Percentiles rank a stretch among this genome's conserved stretches.
Evolutionary conservation across 2,113 vertebrate genomes (phyloP).

Genomic region (Geococcyx californianus): DNA sequence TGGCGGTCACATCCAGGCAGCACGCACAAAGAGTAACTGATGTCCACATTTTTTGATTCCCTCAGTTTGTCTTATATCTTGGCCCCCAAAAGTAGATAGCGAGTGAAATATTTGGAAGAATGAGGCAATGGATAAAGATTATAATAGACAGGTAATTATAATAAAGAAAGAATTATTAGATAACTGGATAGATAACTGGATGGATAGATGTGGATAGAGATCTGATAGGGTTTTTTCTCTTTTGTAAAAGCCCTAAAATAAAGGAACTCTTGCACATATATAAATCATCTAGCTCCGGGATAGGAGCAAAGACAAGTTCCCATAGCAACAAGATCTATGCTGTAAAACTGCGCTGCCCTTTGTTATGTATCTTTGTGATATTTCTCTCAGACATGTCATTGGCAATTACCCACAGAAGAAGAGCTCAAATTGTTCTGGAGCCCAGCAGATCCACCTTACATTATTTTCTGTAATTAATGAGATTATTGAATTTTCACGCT

Average conservation of each 20-base stretch:
- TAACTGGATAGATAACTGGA: conserved; percentile 34
- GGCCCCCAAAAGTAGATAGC: not conserved
- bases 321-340: conserved; percentile 77
- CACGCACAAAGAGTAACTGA: not conserved
- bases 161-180: conserved; percentile 68
- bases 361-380: conserved; percentile 78
- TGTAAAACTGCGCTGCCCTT: conserved; percentile 73
- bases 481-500: conserved; percentile 74
- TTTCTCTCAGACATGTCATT: conserved; percentile 76
- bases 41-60: not conserved
- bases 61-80: not conserved
- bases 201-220: conserved; percentile 39
- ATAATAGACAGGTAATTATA: conserved; percentile 63
- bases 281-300: conserved; percentile 72
- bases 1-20: not conserved
- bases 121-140: conserved; percentile 21
- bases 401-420: conserved; percentile 76
- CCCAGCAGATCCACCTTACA: conserved; percentile 71
- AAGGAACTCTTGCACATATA: conserved; percentile 75
- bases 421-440: conserved; percentile 71
- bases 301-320: conserved; percentile 75
- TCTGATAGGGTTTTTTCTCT: conserved; percentile 45
- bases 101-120: not conserved
- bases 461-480: conserved; percentile 77
- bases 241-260: conserved; percentile 67